Conservation (phyloP, 1,140 invertebrate species). For the Hycleus cichorii region DNA sequence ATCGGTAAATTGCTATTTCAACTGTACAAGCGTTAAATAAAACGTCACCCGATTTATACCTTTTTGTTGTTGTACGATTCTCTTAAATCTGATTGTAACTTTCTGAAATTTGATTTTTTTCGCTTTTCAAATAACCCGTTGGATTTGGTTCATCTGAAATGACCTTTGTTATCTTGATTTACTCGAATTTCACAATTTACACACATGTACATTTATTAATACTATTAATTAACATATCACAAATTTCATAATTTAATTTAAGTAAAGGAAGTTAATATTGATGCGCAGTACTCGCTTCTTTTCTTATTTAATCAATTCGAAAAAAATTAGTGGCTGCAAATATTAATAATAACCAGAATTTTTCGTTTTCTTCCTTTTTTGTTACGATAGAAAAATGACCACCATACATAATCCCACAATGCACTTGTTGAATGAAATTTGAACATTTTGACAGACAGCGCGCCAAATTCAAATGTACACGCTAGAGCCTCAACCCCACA, state of each 20-base stretch:
- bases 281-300: constrained; percentile 15
- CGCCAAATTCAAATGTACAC: constrained; percentile 5
- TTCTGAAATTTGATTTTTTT: constrained; percentile 2
- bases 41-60: no score
- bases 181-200: constrained; percentile 22
- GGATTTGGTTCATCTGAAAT: constrained; percentile 40
- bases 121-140: constrained; percentile 28
- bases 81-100: no score
- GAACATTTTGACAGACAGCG: constrained; percentile 14
- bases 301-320: neutral
- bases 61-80: no score
- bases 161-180: constrained; percentile 30
- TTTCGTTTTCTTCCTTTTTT: constrained; percentile 5
- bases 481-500: neutral
- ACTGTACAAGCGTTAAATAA: no score
- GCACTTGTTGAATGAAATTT: constrained; percentile 35
- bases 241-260: constrained; percentile 26
- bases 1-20: no score
- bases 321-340: constrained; percentile 2
- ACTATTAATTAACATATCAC: constrained; percentile 32
- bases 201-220: constrained; percentile 19
- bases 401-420: constrained; percentile 37
- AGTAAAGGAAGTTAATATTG: constrained; percentile 15
- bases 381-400: constrained; percentile 27
- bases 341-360: neutral